Conservation (phyloP, 2,113 vertebrate species). For the Narcine bancroftii region DNA sequence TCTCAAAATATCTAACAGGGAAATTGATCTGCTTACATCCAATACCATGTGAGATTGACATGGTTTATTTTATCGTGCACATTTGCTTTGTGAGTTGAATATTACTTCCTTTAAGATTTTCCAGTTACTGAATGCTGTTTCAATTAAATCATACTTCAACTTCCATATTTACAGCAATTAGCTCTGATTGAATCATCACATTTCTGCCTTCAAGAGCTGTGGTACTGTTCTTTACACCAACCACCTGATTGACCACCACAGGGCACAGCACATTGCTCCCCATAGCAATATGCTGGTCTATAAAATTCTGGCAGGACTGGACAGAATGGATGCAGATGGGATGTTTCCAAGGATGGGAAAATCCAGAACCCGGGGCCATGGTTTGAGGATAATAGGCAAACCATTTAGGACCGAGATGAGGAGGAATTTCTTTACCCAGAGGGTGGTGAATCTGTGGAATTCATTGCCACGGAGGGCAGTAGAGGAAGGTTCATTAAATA, state of each 20-base stretch:
- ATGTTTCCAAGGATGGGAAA: no score
- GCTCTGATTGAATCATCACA: neutral
- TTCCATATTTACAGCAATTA: neutral
- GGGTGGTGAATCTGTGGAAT: no score
- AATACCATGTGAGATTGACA: neutral
- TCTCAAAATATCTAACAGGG: neutral
- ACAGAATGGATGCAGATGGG: no score
- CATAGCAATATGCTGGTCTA: neutral
- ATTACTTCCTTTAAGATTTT: neutral
- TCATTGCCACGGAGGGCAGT: no score
- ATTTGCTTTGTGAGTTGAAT: neutral
- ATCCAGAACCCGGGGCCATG: no score
- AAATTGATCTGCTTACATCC: neutral
- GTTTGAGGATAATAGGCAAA: no score
- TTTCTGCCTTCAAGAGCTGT: neutral
- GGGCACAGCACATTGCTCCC: neutral
- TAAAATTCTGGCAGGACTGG: no score
- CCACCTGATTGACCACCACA: neutral
- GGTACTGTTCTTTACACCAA: neutral
- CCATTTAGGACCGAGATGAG: no score
- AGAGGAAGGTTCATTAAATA: no score
- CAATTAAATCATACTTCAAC: neutral
- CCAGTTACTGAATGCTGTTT: neutral
- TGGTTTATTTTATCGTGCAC: neutral
- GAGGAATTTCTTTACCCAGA: no score